Conservation (phyloP, 2,888 invertebrate species). For the Pristionchus arcanus region DNA sequence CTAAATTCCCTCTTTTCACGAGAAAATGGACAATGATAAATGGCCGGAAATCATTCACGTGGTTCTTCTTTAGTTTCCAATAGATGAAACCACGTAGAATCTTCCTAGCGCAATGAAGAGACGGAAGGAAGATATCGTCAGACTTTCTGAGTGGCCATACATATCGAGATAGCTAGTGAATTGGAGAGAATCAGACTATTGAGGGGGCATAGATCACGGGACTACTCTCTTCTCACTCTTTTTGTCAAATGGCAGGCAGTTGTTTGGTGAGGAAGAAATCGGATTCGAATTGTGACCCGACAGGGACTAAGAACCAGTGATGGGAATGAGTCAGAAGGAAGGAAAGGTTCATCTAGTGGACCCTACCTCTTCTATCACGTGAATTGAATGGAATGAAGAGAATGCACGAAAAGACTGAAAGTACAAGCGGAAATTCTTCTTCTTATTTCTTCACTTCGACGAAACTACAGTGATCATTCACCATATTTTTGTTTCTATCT, state of each 20-base stretch:
- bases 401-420: background rate
- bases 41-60: too few relatives aligned
- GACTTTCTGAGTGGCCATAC: background rate
- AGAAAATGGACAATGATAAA: too few relatives aligned
- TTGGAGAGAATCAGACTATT: background rate
- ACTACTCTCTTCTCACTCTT: background rate
- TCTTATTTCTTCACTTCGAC: background rate
- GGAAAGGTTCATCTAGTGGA: background rate
- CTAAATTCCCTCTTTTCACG: too few relatives aligned
- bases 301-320: slow-evolving; percentile 55
- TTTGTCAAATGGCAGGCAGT: background rate
- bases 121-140: background rate
- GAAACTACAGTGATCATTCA: background rate
- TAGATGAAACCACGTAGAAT: background rate
- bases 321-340: background rate
- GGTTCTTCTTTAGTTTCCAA: background rate
- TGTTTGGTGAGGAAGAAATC: background rate
- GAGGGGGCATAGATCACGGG: slow-evolving; percentile 11
- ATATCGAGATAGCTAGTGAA: background rate
- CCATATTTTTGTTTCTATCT: background rate
- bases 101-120: background rate
- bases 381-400: background rate
- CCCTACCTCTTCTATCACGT: background rate
- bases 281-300: slow-evolving; percentile 29
- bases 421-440: background rate